phyloP scores from a whole-genome alignment of 2,888 invertebrate species.

The Agrotis exclamationis region DNA sequence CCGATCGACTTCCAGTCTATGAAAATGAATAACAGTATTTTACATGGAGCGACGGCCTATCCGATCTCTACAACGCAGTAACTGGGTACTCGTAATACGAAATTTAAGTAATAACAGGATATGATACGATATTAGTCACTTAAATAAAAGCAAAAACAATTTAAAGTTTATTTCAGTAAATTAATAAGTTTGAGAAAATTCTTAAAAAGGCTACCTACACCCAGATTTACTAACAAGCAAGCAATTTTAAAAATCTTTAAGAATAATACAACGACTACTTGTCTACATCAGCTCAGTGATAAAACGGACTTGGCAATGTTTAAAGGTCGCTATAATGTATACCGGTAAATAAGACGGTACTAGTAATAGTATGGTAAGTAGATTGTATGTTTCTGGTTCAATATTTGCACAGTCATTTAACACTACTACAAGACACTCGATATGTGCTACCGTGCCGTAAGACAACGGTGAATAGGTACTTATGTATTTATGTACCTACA shows the following conservation, averaged over 20 bases:
- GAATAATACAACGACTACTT: slow-evolving; percentile 7
- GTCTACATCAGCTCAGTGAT: slow-evolving; percentile 31
- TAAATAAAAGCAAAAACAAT: not conserved
- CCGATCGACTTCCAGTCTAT: no score
- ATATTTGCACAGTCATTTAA: slow-evolving; percentile 58
- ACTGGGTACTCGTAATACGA: no score
- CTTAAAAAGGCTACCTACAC: not conserved
- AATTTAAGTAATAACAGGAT: slow-evolving; percentile 4
- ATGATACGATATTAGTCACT: not conserved
- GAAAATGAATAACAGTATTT: no score
- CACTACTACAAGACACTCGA: slow-evolving; percentile 21
- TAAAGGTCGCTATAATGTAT: slow-evolving; percentile 55
- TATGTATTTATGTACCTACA: not conserved
- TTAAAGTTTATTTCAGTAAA: slow-evolving; percentile 21
- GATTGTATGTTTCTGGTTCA: slow-evolving; percentile 41
- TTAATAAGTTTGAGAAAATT: slow-evolving; percentile 14
- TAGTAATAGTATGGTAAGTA: slow-evolving; percentile 31
- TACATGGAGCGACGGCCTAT: no score
- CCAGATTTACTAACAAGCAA: slow-evolving; percentile 10
- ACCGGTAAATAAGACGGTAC: slow-evolving; percentile 24
- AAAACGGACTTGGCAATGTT: slow-evolving; percentile 50
- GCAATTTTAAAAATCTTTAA: not conserved
- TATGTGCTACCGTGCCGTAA: slow-evolving; percentile 19
- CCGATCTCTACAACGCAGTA: no score
- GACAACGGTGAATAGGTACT: slow-evolving; percentile 20